Conservation (phyloP, 2,113 vertebrate genomes). For the Uria aalge region DNA sequence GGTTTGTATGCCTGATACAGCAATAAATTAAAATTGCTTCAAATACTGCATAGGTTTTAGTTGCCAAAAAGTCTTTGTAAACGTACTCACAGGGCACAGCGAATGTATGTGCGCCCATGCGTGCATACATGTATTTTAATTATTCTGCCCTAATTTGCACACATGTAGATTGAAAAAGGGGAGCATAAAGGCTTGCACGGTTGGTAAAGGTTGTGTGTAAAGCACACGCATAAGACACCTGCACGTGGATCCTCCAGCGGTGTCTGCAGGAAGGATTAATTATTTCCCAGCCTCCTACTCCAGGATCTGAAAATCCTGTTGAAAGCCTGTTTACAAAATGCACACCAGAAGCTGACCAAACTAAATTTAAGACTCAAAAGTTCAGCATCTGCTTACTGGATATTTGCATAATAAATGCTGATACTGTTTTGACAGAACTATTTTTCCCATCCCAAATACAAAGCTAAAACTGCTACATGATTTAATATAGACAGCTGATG, state of each 20-base stretch:
- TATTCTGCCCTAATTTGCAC: background rate
- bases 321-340: background rate
- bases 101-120: background rate
- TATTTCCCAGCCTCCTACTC: background rate
- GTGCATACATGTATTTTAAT: background rate
- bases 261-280: background rate
- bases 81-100: background rate
- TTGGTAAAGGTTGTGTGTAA: background rate
- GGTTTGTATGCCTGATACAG: background rate
- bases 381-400: background rate
- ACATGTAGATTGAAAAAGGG: background rate
- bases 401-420: background rate
- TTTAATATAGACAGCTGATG: background rate
- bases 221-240: accelerated
- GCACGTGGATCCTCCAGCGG: background rate
- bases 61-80: background rate
- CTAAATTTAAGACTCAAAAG: background rate
- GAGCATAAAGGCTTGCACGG: background rate
- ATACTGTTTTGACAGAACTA: background rate
- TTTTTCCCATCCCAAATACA: background rate
- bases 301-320: background rate
- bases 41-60: background rate
- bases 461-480: background rate
- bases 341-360: background rate
- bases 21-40: background rate